Evolutionary conservation across 37 sponge, comb jelly and placozoan species (phyloP).

Genomic region (Cliona cf. orientalis): DNA sequence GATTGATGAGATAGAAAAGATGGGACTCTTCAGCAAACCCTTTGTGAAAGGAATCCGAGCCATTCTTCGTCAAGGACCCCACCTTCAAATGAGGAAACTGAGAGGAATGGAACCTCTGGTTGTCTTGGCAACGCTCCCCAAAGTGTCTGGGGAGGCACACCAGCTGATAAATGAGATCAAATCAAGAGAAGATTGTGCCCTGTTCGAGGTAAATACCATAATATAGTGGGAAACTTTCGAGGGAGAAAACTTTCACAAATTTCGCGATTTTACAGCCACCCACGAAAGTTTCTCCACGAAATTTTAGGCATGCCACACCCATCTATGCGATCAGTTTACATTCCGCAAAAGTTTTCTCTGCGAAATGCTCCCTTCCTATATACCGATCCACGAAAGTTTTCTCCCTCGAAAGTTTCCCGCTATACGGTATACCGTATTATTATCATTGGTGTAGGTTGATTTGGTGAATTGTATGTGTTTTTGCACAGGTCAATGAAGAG

Average conservation of each 20-base stretch:
- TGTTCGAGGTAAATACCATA: conserved; percentile 72
- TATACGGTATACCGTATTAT: too few relatives aligned
- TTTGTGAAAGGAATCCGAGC: conserved; percentile 31
- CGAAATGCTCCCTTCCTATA: too few relatives aligned
- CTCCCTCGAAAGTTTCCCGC: too few relatives aligned
- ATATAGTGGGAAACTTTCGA: too few relatives aligned
- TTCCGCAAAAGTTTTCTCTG: too few relatives aligned
- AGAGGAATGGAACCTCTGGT: too few relatives aligned
- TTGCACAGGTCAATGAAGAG: conserved; percentile 45
- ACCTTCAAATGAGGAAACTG: not conserved
- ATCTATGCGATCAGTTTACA: too few relatives aligned
- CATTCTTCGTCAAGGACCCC: conserved; percentile 6
- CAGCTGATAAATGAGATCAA: conserved; percentile 49
- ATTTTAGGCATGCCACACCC: too few relatives aligned
- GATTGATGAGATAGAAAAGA: conserved; percentile 71
- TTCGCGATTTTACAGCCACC: not conserved
- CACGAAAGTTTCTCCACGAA: not conserved
- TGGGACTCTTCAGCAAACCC: conserved; percentile 53
- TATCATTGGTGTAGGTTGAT: too few relatives aligned
- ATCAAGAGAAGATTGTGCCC: conserved; percentile 18
- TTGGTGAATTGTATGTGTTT: too few relatives aligned
- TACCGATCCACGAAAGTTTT: too few relatives aligned
- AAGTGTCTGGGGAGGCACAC: conserved; percentile 32
- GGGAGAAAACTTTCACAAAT: not conserved
- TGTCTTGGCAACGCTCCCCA: conserved; percentile 45